Conservation (phyloP, 2,797 vertebrate species). For the Rhynchotus rufescens region DNA sequence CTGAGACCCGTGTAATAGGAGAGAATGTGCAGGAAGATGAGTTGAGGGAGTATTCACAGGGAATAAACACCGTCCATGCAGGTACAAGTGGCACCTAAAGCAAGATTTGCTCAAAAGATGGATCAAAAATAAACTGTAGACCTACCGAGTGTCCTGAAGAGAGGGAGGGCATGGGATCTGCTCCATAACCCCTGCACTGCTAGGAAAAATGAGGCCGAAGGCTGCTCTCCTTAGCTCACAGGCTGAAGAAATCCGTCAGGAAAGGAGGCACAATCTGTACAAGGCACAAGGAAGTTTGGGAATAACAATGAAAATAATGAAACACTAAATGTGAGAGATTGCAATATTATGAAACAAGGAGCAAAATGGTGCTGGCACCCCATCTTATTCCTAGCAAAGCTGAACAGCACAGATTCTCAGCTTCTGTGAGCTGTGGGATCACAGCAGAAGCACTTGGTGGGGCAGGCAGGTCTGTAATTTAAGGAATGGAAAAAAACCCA, state of each 20-base stretch:
- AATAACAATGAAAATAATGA: background rate
- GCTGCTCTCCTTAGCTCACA: background rate
- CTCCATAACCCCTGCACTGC: background rate
- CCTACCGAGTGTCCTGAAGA: background rate
- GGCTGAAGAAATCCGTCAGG: too few relatives aligned
- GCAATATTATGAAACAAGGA: rapidly evolving
- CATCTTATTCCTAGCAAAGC: background rate
- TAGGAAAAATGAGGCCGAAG: background rate
- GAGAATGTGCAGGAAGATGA: constrained; percentile 11
- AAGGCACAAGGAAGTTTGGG: background rate
- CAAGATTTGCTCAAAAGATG: background rate
- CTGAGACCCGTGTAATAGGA: background rate
- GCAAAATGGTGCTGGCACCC: background rate
- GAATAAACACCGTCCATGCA: background rate
- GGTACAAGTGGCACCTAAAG: background rate
- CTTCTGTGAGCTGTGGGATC: background rate
- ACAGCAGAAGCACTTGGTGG: background rate
- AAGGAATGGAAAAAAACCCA: background rate
- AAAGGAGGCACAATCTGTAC: background rate
- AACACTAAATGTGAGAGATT: background rate
- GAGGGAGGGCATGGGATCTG: background rate
- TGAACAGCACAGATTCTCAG: background rate
- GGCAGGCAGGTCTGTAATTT: background rate
- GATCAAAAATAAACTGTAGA: background rate
- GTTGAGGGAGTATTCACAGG: background rate